A percentile compares a stretch with the other conserved stretches of the same genome.
Conservation (phyloP, 1,140 invertebrate genomes). For the Neocloeon triangulifer region DNA sequence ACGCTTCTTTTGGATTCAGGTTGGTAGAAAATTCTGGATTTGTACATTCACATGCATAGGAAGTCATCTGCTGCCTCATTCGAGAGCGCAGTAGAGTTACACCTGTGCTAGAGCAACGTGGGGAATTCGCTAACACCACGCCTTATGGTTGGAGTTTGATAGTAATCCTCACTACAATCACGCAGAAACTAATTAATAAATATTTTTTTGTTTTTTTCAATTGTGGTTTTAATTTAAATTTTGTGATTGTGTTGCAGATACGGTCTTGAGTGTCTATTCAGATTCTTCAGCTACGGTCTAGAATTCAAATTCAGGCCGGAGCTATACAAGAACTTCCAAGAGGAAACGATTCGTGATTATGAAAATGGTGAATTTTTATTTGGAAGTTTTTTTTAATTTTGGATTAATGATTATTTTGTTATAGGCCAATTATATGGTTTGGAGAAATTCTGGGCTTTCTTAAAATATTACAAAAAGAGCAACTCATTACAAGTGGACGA, state of each 20-base stretch:
- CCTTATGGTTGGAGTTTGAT: constrained; percentile 5
- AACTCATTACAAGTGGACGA: constrained; percentile 55
- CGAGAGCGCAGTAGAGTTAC: too few relatives aligned
- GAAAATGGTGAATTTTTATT: constrained; percentile 36
- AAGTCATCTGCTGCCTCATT: too few relatives aligned
- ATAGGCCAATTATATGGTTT: constrained; percentile 91
- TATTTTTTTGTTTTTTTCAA: not conserved
- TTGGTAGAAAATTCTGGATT: too few relatives aligned
- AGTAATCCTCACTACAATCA: constrained; percentile 4
- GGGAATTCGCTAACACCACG: constrained; percentile 5
- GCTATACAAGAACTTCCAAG: constrained; percentile 88
- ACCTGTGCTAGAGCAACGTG: constrained; percentile 3
- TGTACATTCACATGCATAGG: too few relatives aligned
- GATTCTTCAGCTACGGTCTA: constrained; percentile 96
- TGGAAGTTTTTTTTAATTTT: constrained; percentile 8
- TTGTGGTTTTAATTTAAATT: too few relatives aligned
- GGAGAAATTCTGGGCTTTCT: constrained; percentile 98
- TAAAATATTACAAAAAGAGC: constrained; percentile 78
- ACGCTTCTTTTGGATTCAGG: constrained; percentile 73
- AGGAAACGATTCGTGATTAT: constrained; percentile 79
- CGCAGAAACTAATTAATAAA: not conserved
- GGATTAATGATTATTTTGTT: too few relatives aligned
- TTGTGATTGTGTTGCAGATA: too few relatives aligned
- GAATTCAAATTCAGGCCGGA: constrained; percentile 85
- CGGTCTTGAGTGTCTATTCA: constrained; percentile 85